Conservation (phyloP, 2,113 vertebrate genomes). For the Callorhinus ursinus region DNA sequence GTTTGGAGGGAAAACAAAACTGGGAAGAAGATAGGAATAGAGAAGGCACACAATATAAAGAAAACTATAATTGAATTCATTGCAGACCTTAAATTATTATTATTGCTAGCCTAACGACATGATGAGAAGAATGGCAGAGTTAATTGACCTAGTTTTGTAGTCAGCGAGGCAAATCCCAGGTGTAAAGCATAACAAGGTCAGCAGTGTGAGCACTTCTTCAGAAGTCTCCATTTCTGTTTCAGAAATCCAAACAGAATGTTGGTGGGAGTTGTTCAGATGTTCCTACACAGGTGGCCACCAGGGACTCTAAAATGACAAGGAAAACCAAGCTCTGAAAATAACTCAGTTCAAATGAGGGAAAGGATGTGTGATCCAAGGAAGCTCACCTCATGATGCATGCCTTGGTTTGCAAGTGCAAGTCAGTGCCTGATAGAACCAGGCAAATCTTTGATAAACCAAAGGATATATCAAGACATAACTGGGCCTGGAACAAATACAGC, state of each 20-base stretch:
- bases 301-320: not conserved
- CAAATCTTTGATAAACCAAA: not conserved
- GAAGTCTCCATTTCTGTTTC: not conserved
- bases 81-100: not conserved
- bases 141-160: not conserved
- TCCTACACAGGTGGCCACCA: not conserved
- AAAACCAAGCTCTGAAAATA: not conserved
- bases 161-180: not conserved
- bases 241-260: not conserved
- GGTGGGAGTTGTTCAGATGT: not conserved
- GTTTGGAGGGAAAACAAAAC: not conserved
- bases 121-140: not conserved
- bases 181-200: not conserved
- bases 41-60: not conserved
- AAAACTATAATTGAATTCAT: not conserved
- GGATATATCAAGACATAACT: not conserved
- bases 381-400: not conserved
- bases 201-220: not conserved
- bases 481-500: not conserved
- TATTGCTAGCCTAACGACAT: not conserved
- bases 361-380: not conserved
- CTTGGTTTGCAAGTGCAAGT: not conserved
- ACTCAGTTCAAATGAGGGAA: not conserved
- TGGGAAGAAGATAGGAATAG: not conserved
- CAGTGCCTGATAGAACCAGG: not conserved